phyloP scores from a whole-genome alignment of 2,113 vertebrate genomes.

The Pseudois nayaur region DNA sequence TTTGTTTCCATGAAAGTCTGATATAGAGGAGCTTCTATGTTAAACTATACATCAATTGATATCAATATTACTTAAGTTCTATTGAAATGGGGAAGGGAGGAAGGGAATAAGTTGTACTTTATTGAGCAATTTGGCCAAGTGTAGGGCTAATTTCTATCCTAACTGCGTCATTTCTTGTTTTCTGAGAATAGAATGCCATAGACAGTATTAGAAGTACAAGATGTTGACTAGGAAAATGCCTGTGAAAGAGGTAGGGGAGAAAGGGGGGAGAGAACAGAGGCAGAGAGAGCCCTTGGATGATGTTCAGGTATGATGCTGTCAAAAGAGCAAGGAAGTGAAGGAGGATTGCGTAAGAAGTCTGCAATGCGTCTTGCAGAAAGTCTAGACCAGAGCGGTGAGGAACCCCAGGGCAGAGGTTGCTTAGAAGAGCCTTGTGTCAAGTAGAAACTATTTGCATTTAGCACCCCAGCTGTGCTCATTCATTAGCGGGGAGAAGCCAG shows the following conservation, averaged over 20 bases:
- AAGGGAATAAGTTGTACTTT: background rate
- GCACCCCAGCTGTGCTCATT: background rate
- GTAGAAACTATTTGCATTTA: background rate
- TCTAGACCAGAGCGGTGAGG: background rate
- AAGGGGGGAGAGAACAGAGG: background rate
- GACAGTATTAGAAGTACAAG: background rate
- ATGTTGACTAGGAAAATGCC: background rate
- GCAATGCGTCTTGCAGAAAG: background rate
- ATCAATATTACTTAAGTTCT: background rate
- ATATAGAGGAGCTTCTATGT: background rate
- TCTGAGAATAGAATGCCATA: background rate
- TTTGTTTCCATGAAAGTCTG: background rate
- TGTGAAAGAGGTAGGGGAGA: background rate
- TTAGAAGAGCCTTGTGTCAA: background rate
- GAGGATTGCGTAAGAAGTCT: accelerated
- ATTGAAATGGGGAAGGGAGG: background rate
- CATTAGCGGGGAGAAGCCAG: background rate
- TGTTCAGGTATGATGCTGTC: background rate
- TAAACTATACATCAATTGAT: background rate
- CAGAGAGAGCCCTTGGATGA: background rate
- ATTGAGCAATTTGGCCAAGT: background rate
- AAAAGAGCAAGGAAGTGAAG: background rate
- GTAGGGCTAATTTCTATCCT: background rate
- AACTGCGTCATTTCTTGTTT: background rate
- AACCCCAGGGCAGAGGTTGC: background rate